A percentile compares a stretch with the other conserved stretches of the same genome.
Conservation (phyloP, 2,113 vertebrate genomes). For the Chlorodrepanis virens region DNA sequence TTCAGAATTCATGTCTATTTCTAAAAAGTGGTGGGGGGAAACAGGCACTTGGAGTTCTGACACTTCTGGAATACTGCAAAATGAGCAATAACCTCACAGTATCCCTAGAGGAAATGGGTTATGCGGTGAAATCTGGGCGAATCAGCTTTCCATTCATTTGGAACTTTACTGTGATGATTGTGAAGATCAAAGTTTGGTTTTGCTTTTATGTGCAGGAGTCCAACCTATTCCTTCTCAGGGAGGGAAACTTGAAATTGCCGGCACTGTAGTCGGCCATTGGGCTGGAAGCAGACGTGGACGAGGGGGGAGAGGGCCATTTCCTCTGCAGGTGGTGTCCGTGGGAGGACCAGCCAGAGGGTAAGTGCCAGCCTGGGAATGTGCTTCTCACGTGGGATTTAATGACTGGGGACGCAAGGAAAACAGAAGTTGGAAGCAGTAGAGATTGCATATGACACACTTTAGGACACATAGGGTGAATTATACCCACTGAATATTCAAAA, state of each 20-base stretch:
- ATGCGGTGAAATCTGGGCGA: neutral
- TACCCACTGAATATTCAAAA: neutral
- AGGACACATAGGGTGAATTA: neutral
- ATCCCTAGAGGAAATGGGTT: neutral
- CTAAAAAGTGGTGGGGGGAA: neutral
- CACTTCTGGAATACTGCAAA: neutral
- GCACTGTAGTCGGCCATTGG: conserved; percentile 96
- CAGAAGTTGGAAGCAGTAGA: neutral
- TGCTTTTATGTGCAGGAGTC: conserved; percentile 77
- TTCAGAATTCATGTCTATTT: neutral
- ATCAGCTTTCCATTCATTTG: neutral
- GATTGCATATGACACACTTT: neutral
- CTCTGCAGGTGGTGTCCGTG: conserved; percentile 92
- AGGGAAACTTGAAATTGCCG: conserved; percentile 95
- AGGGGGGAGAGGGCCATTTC: conserved; percentile 86
- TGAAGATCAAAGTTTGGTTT: conserved; percentile 57
- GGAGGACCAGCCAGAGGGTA: conserved; percentile 90
- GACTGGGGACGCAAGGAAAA: neutral
- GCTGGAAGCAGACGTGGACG: conserved; percentile 86
- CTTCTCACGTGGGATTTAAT: neutral
- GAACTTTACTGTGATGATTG: neutral
- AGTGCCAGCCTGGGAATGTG: neutral
- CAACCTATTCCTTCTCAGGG: conserved; percentile 90
- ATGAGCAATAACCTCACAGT: neutral
- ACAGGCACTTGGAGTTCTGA: neutral